Percentiles rank a stretch among this genome's conserved stretches.
Conservation (phyloP, 2,888 invertebrate species). For the Cryptocephalus moraei region DNA sequence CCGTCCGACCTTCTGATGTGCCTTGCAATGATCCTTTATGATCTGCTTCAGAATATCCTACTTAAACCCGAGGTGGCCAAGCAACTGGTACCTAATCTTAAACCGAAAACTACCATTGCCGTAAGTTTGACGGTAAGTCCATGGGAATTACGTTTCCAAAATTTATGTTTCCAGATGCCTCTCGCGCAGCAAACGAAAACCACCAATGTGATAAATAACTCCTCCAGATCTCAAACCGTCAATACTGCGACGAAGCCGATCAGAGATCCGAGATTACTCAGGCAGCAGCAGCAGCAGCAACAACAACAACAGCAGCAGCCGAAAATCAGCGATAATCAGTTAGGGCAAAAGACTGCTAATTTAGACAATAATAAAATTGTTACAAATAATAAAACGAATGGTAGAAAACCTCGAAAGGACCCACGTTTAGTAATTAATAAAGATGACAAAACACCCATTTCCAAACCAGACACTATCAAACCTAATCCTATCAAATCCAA, state of each 20-base stretch:
- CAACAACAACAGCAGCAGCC: slow-evolving; percentile 14
- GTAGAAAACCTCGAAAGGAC: slow-evolving; percentile 34
- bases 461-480: slow-evolving; percentile 20
- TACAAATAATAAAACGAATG: slow-evolving; percentile 36
- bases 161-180: slow-evolving; percentile 2
- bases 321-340: slow-evolving; percentile 22
- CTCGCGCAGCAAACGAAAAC: slow-evolving; percentile 2
- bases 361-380: slow-evolving; percentile 36
- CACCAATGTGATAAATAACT: slow-evolving; percentile 10
- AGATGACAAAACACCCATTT: slow-evolving; percentile 22
- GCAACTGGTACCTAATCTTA: slow-evolving; percentile 24
- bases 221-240: slow-evolving; percentile 35
- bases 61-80: slow-evolving; percentile 37
- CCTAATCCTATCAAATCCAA: slow-evolving; percentile 25
- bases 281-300: slow-evolving; percentile 25
- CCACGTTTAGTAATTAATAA: slow-evolving; percentile 35
- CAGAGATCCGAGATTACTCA: slow-evolving; percentile 33
- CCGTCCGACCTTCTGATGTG: too few species aligned
- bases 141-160: too few species aligned
- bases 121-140: slow-evolving; percentile 7
- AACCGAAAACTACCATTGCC: slow-evolving; percentile 12
- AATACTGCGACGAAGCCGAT: slow-evolving; percentile 25
- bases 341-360: slow-evolving; percentile 30
- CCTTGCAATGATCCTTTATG: too few species aligned
- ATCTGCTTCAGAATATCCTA: slow-evolving; percentile 29